Evolutionary conservation across 2,113 vertebrate genomes (phyloP), one percentile per base, ranked within the genome.

Genomic region (Etia nguti): DNA sequence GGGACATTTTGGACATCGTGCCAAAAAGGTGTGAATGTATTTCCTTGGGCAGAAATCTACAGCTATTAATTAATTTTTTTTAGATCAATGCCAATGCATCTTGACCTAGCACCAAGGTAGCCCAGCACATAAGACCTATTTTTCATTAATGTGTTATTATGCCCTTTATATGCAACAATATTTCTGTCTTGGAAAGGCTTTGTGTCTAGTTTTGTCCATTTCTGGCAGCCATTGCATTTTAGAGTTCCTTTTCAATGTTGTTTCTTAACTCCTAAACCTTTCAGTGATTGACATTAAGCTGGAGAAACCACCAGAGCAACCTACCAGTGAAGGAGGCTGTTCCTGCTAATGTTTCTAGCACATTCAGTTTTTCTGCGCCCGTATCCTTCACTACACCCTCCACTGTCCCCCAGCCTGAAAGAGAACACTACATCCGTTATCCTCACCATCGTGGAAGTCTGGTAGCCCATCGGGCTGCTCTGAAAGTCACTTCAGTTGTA

Each of bases 221-320:
- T 68, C 34, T 65, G 60, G 31, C 10, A 38, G 6, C 34, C 6
- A 38, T 36, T 34, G 60, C 18, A 75, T 75, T 75, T 73, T 15
- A 16, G 22, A 75, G 22, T 41, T 82, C 16, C 10, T 2, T 1
- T 73, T 81, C 11, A 81, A 10, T 85, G 31, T 80, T 68, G 18
- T 91, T 92, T 97, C 97, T 98, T 98, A 97, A 99, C 96, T 90
- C 15, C 0, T 65, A 13, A 60, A 80, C 73, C 80, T 93, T 81
- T 92, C 97, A 99, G 98, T 99, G 99, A 99, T 99, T 31, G 98
- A 99, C 95, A 98, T 99, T 93, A 99, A 99, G 95, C 97, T 99
- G 96, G 97, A 98, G 96, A 98, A 98, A 94, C 97, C 98, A 88
- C 97, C 97, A 85, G 98, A 99, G 95, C 97, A 96, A 86, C 98